Base-by-base conservation (phyloP, 2,113 vertebrate genomes). In the Hyla sarda region DNA sequence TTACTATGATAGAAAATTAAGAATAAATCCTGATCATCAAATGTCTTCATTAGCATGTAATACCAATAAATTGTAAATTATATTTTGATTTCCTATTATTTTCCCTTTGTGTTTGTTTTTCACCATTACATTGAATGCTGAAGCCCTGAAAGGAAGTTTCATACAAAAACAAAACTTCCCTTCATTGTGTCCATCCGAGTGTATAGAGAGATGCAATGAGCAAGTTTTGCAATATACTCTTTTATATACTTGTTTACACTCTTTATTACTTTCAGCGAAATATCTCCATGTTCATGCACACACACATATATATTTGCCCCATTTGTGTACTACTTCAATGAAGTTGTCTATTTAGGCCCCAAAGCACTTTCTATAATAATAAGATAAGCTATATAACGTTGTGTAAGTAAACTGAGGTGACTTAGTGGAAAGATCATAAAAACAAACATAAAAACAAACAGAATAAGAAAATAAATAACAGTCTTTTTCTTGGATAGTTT, bases 101-200 rank as follows among this genome's bases (percentile, higher is more conserved):
- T 76, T 72, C 81, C 69, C 62, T 80, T 86, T 79, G 75, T 80
- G 72, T 86, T 81, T 86, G 50, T 86, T 86, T 86, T 73, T 14
- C 85, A 74, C 85, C 73, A 82, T 82, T 62, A 72, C 77, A 74
- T 86, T 86, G 84, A 86, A 86, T 80, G 19, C 50, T 58, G 23
- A 58, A 74, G 67, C 69, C 56, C 50, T n/a, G 67, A 86, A 45
- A 67, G 85, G 85, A 86, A 86, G 85, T 86, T 86, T 86, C 67
- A 86, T 86, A 86, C 77, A 86, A 86, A 86, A 86, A 81, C 85
- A 86, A 86, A 86, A 86, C 85, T 86, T 86, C 85, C 85, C 85
- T 60, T 74, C 78, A 86, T 86, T 86, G 85, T 86, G 85, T 86
- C 65, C 52, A 73, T 74, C 50, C n/a, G 30, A 80, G 84, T 81